These are phyloP conservation scores for Tinea semifulvella DNA, from an alignment of 2,888 invertebrate species.

Conservation along the genomic window DNA sequence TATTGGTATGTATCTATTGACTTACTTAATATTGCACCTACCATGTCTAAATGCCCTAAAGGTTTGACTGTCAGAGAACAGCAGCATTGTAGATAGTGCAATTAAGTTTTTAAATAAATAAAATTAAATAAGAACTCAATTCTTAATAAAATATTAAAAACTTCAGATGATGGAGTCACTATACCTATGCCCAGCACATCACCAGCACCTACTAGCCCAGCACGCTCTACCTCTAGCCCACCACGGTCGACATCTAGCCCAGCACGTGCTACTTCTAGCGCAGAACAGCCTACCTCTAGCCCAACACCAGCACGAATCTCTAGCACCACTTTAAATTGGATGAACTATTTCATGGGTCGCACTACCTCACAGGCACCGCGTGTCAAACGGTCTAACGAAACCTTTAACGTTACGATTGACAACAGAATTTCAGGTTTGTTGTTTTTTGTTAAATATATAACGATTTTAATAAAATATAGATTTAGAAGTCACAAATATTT, in stretches of 20 bases:
- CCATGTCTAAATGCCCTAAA: too few species aligned
- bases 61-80: too few species aligned
- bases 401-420: constrained; percentile 24
- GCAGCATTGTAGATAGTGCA: too few species aligned
- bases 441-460: neutral
- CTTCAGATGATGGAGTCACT: too few species aligned
- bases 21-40: too few species aligned
- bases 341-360: constrained; percentile 6
- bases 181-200: too few species aligned
- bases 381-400: constrained; percentile 19
- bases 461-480: too few species aligned
- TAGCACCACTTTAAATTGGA: neutral
- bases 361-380: neutral
- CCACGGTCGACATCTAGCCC: constrained; percentile 19
- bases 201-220: constrained; percentile 17
- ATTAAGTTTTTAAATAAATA: too few species aligned
- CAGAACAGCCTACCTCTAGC: neutral
- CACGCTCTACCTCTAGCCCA: constrained; percentile 16
- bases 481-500: too few species aligned
- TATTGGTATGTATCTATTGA: too few species aligned
- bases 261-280: neutral
- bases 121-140: too few species aligned
- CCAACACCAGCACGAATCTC: neutral
- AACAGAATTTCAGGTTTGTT: constrained; percentile 32
- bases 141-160: too few species aligned